Base-by-base conservation (phyloP, 2,888 invertebrate species). In the Tachystola acroxantha region DNA sequence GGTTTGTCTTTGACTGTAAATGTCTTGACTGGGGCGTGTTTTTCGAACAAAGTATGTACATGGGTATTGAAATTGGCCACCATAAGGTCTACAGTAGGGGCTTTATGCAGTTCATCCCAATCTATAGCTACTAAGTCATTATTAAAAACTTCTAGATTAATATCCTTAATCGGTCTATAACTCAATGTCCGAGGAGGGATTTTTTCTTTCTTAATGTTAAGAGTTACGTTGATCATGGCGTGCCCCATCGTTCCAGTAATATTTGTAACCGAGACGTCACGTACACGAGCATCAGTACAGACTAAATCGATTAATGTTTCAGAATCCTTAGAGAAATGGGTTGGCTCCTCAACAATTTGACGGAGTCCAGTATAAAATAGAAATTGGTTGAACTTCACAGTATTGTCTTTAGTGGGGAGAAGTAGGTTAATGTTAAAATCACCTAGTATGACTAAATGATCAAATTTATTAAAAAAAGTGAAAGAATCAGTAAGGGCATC, bases 11-110 rank as follows among this genome's bases (percentile, higher is more conserved):
- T 43, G 2, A 47, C 10, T 3, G 10, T 16, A n/a, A 34, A 6
- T 16, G 24, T n/a, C 4, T 9, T 36, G 0, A 43, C 2, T 2
- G 48, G 50, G 0, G 50, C 45, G 27, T 50, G 46, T 3, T 27
- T 22, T n/a, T 50, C 42, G 34, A 46, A 48, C n/a, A 24, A n/a
- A 2, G 4, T 1, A 2, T 4, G 2, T n/a, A 24, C 4, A 2
- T n/a, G 2, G 2, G n/a, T n/a, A n/a, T n/a, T n/a, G 4, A n/a
- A 24, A 4, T 3, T n/a, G n/a, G 4, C 2, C 2, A 24, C 24
- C 24, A 24, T 24, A n/a, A n/a, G 4, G n/a, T 24, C 2, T n/a
- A 24, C 24, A 2, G 24, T 1, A n/a, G 24, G n/a, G n/a, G n/a
- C n/a, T 2, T 24, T 24, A 4, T 24, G 1, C 6, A 16, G 6